phyloP scores from a whole-genome alignment of 1,140 invertebrate species.

The Drosophila sechellia region DNA sequence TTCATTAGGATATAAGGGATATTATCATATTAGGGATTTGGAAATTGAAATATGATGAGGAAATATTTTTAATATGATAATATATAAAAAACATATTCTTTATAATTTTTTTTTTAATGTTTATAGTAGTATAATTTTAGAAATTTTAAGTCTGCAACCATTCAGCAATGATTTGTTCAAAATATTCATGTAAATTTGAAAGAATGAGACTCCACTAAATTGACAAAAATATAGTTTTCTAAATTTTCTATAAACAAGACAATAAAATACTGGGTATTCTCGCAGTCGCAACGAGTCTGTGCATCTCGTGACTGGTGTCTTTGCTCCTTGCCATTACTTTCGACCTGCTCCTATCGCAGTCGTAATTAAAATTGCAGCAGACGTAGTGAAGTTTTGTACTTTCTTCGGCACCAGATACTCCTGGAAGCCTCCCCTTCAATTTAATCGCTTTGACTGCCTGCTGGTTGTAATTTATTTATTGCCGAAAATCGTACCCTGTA shows the following conservation, averaged over 20 bases:
- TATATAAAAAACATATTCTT: too few species aligned
- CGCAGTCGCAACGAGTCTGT: background rate
- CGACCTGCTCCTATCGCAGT: conserved; percentile 33
- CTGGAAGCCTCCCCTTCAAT: background rate
- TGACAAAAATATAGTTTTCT: too few species aligned
- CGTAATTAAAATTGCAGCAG: conserved; percentile 59
- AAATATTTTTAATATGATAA: too few species aligned
- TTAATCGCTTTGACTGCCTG: conserved; percentile 38
- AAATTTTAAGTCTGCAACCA: too few species aligned
- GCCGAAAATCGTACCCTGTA: conserved; percentile 24
- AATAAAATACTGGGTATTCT: background rate
- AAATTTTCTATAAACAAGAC: background rate
- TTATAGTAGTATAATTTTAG: too few species aligned
- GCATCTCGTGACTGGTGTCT: background rate
- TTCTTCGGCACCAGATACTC: background rate
- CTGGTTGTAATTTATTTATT: conserved; percentile 55
- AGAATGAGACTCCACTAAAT: too few species aligned
- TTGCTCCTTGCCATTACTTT: conserved; percentile 16
- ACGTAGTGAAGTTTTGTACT: conserved; percentile 25
- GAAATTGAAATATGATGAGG: too few species aligned
- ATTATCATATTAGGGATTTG: too few species aligned
- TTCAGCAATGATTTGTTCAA: too few species aligned
- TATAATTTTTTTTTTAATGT: too few species aligned
- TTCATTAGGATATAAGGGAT: too few species aligned
- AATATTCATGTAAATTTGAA: too few species aligned